Percentiles rank a stretch among this genome's conserved stretches.
phyloP scores from a whole-genome alignment of 1,140 invertebrate genomes.

The Rhyacophila brunnea region DNA sequence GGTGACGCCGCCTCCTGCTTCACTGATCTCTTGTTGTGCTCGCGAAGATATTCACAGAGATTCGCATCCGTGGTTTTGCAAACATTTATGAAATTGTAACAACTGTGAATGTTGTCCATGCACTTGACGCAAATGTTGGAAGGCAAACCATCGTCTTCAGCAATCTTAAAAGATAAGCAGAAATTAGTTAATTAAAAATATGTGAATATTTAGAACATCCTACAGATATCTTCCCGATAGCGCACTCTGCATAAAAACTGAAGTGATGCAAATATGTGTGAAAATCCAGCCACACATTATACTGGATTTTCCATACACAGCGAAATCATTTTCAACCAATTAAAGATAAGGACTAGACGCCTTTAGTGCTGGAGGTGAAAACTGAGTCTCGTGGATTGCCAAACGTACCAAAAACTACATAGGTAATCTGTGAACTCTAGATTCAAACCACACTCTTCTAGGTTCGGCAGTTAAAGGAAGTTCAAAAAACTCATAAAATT shows the following conservation, averaged over 20 bases:
- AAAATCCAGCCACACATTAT: background rate
- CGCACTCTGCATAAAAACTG: background rate
- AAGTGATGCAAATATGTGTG: background rate
- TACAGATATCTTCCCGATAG: background rate
- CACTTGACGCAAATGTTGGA: conserved; percentile 8
- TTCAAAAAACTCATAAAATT: too few relatives aligned
- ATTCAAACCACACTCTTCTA: too few relatives aligned
- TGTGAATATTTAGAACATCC: background rate
- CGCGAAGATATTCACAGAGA: conserved; percentile 2
- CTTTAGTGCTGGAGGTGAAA: too few relatives aligned
- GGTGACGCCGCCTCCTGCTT: background rate
- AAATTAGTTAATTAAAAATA: background rate
- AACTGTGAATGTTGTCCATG: conserved; percentile 12
- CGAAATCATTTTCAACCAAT: background rate
- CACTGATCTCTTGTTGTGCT: conserved; percentile 3
- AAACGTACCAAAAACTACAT: too few relatives aligned
- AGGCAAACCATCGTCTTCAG: conserved; percentile 13
- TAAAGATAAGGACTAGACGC: too few relatives aligned
- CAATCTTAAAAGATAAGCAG: conserved; percentile 5
- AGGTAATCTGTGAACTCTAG: too few relatives aligned
- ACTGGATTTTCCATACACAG: background rate
- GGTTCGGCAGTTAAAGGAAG: background rate
- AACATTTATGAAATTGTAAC: conserved; percentile 19
- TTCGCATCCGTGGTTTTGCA: conserved; percentile 14
- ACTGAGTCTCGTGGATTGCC: too few relatives aligned